Base-by-base conservation (phyloP, 2,113 vertebrate species). In the Cnemophilus loriae region DNA sequence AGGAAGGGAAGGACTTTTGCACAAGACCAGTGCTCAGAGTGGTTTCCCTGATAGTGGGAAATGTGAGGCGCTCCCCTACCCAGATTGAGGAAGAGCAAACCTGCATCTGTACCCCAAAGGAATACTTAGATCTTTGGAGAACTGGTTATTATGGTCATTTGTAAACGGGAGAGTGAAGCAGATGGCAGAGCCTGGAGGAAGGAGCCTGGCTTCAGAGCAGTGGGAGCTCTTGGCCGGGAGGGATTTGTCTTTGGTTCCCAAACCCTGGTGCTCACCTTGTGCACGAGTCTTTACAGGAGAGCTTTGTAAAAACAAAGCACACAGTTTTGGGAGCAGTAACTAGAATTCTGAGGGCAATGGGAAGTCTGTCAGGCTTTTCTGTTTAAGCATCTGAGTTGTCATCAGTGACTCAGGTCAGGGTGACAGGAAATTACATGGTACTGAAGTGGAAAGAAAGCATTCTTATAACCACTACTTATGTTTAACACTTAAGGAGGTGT, bases 61-160 rank as follows among this genome's bases (percentile, higher is more conserved):
- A n/a, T 10, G 10, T 4, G 18, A 70, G 35, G 23, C 0, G 0
- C 35, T 85, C 57, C 24, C 15, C 13, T 71, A 1, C 23, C 59
- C 3, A 4, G 21, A 10, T 4, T 76, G 41, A 67, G 27, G 52
- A 71, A 75, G 17, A 41, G 37, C 30, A 78, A 65, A 67, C 32
- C 33, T 32, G 9, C 14, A 11, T 77, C 16, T 86, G 15, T 65
- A 69, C 47, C 55, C 46, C 68, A 37, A 6, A 76, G 61, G 30
- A 64, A 28, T 52, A 8, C 41, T 77, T 73, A 57, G 46, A 7
- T 71, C 46, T 53, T 73, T 37, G 73, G 37, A 37, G 26, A 92
- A 3, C 52, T 68, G 35, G 26, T 82, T 75, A 15, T 87, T 82
- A 11, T 55, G 42, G 20, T 44, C 28, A 35, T 49, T 30, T 53